Conservation (phyloP, 2,888 invertebrate genomes). For the Tridacna gigas region DNA sequence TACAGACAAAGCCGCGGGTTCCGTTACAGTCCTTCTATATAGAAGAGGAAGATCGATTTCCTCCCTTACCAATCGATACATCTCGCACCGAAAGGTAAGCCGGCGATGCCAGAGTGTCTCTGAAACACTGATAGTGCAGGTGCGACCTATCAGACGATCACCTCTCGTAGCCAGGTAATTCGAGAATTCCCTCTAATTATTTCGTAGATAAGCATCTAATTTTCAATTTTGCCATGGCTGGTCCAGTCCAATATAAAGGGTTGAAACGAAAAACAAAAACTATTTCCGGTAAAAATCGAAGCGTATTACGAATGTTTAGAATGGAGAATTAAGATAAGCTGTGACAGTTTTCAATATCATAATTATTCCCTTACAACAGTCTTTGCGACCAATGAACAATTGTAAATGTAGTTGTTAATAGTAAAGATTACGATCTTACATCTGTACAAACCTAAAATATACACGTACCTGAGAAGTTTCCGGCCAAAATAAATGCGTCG, state of each 20-base stretch:
- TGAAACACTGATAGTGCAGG: conserved; percentile 37
- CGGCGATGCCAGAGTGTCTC: conserved; percentile 10
- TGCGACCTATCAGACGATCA: conserved; percentile 51
- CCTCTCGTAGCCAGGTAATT: conserved; percentile 56
- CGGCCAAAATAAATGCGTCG: too few relatives aligned
- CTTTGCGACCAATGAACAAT: too few relatives aligned
- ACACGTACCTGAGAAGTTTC: too few relatives aligned
- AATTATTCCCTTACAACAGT: not conserved
- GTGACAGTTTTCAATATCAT: not conserved
- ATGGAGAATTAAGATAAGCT: conserved; percentile 30
- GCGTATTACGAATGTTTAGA: conserved; percentile 30
- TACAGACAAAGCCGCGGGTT: too few relatives aligned
- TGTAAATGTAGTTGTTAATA: too few relatives aligned
- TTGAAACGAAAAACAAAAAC: conserved; percentile 9
- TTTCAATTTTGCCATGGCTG: conserved; percentile 51
- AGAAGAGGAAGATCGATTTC: conserved; percentile 5
- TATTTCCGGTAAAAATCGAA: conserved; percentile 36
- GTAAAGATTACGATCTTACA: too few relatives aligned
- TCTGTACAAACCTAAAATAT: too few relatives aligned
- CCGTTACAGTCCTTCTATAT: too few relatives aligned
- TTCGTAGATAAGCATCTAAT: conserved; percentile 56
- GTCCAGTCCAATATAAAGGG: conserved; percentile 12
- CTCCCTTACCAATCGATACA: conserved; percentile 20
- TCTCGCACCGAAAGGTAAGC: not conserved
- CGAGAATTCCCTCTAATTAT: conserved; percentile 58